Base-by-base conservation (phyloP, 2,797 vertebrate species). In the Acrossocheilus wenchowensis region DNA sequence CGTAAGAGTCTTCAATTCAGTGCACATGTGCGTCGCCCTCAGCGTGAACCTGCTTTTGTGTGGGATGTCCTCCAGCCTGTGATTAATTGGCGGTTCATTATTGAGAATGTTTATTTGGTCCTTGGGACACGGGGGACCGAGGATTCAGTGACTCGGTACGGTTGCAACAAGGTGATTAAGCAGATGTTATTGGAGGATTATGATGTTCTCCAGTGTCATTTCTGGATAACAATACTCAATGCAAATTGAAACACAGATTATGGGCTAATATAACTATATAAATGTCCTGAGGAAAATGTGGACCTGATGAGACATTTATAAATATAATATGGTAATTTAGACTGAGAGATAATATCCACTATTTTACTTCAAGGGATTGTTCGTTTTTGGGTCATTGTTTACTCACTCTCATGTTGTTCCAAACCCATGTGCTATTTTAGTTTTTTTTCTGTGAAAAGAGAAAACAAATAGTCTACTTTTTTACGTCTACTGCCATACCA, bases 31-130 rank as follows among this genome's bases (percentile, higher is more conserved):
- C 45, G 52, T 71, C n/a, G 30, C 21, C 81, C 62, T 86, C 26
- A 45, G n/a, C n/a, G 30, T 86, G 82, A 86, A 81, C 43, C 45
- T 48, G n/a, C 48, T 69, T 54, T 84, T 84, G 45, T 78, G 57
- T 79, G 69, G 41, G 77, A 83, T 82, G 68, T 79, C 81, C 81
- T 81, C 78, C 60, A 79, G 80, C 83, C 75, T 84, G 57, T 62
- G 84, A 82, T 84, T 87, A 89, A 88, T 82, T 88, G 78, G 78
- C 34, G 41, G 72, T 72, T 88, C 66, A 78, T 78, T 87, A 57
- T 54, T 71, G 50, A 74, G 78, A 62, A 60, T 80, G 82, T 84
- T 88, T 86, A 69, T 81, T 86, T 54, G n/a, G 57, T 82, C 45
- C 66, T 72, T 54, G 54, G 75, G 84, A 77, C 80, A 78, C 50